Base-by-base conservation (phyloP, 2,113 vertebrate species). In the Rhabdornis inornatus region DNA sequence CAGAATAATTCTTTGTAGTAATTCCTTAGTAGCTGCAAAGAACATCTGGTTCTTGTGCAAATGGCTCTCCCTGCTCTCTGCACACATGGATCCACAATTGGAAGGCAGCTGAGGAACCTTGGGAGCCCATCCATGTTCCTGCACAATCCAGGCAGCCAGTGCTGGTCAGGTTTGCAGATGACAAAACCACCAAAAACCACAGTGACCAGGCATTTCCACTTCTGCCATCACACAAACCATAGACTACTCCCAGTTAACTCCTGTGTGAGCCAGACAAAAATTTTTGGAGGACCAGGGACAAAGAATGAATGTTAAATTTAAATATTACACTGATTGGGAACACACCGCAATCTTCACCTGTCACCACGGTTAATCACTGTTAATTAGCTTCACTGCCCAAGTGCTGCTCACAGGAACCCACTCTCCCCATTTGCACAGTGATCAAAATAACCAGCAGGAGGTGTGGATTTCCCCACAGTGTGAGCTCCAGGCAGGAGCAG, bases 381-480 rank as follows among this genome's bases (percentile, higher is more conserved):
- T 88, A 88, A 95, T 78, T 61, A 63, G 44, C 74, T 66, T 5
- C 35, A 22, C 24, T 50, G 74, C 18, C 61, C 42, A 66, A 63
- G 49, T 1, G 7, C 63, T 76, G 70, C 71, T 90, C 76, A 55
- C 45, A 25, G 40, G 50, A 65, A 60, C 11, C 56, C 18, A 1
- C 72, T 45, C 40, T n/a, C 64, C n/a, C 15, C 53, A 42, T 83
- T 18, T 75, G 72, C 80, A 89, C 7, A 65, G 70, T 10, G 76
- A 87, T 42, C 56, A 71, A 52, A 87, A 66, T 3, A 63, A 75
- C 8, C 81, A 83, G 0, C 17, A 45, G 35, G 57, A 56, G 65
- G 15, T 0, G 6, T 0, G 53, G 77, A 19, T n/a, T 56, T 60
- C 14, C 35, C 60, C 7, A 7, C 39, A 53, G 59, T 60, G 24